phyloP scores from a whole-genome alignment of 2,113 vertebrate genomes.

The Cyphomyrus plagiostoma region DNA sequence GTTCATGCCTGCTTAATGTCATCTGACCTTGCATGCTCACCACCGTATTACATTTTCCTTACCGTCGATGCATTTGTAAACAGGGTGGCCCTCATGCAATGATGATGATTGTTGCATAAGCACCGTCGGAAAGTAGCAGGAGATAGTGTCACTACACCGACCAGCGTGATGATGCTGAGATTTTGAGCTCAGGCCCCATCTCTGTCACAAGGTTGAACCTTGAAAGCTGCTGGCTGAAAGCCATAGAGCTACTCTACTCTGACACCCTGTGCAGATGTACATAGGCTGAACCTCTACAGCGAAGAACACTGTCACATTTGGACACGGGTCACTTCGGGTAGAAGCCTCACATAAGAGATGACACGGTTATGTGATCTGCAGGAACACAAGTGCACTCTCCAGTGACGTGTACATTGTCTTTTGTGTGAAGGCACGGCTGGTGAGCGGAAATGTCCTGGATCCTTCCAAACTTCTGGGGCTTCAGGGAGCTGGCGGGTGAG shows the following conservation, averaged over 20 bases:
- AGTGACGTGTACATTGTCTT: conserved; percentile 20
- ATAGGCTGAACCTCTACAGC: neutral
- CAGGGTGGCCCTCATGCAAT: neutral
- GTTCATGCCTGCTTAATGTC: conserved; percentile 26
- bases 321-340: neutral
- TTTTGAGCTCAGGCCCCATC: neutral
- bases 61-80: neutral
- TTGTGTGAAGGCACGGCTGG: conserved; percentile 61
- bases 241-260: neutral
- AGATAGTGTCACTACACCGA: neutral
- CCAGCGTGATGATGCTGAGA: neutral
- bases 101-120: neutral
- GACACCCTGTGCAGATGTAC: neutral
- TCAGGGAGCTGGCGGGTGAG: conserved; percentile 71
- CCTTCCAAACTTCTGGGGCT: conserved; percentile 62
- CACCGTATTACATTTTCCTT: neutral
- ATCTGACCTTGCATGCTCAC: neutral
- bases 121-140: neutral
- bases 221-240: neutral
- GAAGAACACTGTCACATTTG: neutral
- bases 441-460: conserved; percentile 58
- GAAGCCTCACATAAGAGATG: neutral
- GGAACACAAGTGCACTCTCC: neutral
- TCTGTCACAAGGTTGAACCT: neutral
- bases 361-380: neutral